Base-by-base conservation (phyloP, 2,113 vertebrate genomes). In the Tiliqua scincoides region DNA sequence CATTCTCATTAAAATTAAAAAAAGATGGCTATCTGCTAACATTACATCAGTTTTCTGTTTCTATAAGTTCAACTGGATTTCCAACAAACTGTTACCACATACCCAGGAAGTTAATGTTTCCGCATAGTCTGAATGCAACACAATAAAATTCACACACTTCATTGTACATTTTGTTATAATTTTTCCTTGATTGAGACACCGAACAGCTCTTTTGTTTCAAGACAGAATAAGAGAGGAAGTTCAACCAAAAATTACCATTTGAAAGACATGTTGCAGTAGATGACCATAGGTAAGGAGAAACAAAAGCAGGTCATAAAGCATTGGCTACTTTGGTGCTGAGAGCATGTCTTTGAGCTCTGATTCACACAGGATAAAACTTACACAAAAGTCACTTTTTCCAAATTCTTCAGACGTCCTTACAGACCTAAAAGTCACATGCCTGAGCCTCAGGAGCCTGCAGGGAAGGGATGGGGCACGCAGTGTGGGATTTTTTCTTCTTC, bases 91-190 rank as follows among this genome's bases (percentile, higher is more conserved):
- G 32, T 68, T 3, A 40, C n/a, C 68, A 72, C 59, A 57, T 79
- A 65, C 54, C 82, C 57, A 27, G 61, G 10, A 59, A 73, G 15
- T 73, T 59, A 59, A 62, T 6, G 17, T 1, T 59, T 63, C 67
- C 25, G 0, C 10, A n/a, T 71, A 21, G 77, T 63, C 61, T 25
- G 81, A 76, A 65, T 3, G 40, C 37, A 72, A 80, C 0, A 0
- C 17, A 63, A 73, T 83, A 40, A 61, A 73, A 0, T 0, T 20
- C 48, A 76, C 70, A 1, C 0, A 17, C 81, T 27, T 21, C 1
- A 27, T 48, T 1, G 1, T 3, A 4, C 48, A 21, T n/a, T 61
- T 67, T 85, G 25, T 76, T 89, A 37, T 71, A 68, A 65, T 0
- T 11, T 14, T 21, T 54, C 57, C 43, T 43, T 35, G 43, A 54